Evolutionary conservation across 2,797 vertebrate genomes (phyloP), one percentile per base, ranked within the genome.

Genomic region (Cuniculus paca): DNA sequence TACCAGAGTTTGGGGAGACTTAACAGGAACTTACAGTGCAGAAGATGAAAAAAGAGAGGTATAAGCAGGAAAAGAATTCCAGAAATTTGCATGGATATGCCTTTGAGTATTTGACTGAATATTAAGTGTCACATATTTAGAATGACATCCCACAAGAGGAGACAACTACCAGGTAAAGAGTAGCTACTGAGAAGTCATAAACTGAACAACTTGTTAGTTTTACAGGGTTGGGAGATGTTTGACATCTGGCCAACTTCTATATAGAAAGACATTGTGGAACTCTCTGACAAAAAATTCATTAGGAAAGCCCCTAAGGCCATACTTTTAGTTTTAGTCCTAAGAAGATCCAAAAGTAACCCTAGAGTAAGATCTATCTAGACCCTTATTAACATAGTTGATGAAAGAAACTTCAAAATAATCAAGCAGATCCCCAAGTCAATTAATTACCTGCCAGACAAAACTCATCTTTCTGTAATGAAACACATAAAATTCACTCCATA

Each of bases 391-490:
- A 90, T 74, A 72, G 58, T 75, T 81, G 79, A 90, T 78, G 91
- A 85, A 63, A 50, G 52, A 92, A 81, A 11, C 31, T 92, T 88
- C 42, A 84, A 81, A 90, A 94, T 65, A 22, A 89, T 82, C 19
- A 85, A 54, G 6, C 93, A 95, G 52, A 90, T 93, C 16, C 60
- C 68, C 22, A 80, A 61, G n/a, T 90, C 88, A 93, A 88, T 92
- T 79, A 77, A 74, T 90, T 84, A 24, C 24, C 28, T 94, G 52
- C 24, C 54, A 86, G 42, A 86, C 36, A 88, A 91, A 94, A 65
- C 65, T 90, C 70, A 94, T 8, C 26, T 88, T 39, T 34, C 65
- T 95, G 80, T 89, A 96, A 74, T 74, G 80, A 70, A 93, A 89
- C 56, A 70, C 39, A 54, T 65, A 84, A 79, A 88, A 94, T 39